Evolutionary conservation across 1,140 invertebrate species (phyloP).

Genomic region (Drosophila neocordata): DNA sequence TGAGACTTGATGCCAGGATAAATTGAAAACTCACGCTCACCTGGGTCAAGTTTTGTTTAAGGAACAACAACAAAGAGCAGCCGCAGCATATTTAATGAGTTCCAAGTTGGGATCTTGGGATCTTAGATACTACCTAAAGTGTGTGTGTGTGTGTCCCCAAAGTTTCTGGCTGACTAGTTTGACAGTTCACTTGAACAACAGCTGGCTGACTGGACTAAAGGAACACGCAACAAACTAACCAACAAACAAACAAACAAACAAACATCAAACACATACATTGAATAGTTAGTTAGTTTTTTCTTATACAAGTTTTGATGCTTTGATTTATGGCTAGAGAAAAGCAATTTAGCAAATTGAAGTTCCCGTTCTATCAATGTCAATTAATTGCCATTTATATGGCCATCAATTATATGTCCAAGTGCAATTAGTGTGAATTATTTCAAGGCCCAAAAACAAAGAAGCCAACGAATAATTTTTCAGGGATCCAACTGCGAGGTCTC

Average conservation of each 20-base stretch:
- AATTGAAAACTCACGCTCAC: slow-evolving; percentile 49
- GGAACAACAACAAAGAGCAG: not conserved
- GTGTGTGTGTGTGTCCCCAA: slow-evolving; percentile 22
- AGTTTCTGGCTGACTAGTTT: slow-evolving; percentile 57
- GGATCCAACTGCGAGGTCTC: not conserved
- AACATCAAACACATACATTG: too few relatives aligned
- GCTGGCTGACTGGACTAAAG: not conserved
- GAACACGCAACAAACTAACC: slow-evolving; percentile 19
- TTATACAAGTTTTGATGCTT: slow-evolving; percentile 40
- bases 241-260: not conserved
- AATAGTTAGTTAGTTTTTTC: slow-evolving; percentile 10
- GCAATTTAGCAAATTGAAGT: slow-evolving; percentile 54
- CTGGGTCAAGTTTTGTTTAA: slow-evolving; percentile 29
- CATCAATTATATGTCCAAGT: slow-evolving; percentile 63
- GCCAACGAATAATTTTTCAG: not conserved
- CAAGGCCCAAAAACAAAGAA: not conserved
- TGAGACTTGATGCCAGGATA: slow-evolving; percentile 31
- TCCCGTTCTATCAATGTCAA: slow-evolving; percentile 68
- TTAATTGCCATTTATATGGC: slow-evolving; percentile 70
- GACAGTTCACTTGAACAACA: slow-evolving; percentile 40
- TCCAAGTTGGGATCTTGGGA: not conserved
- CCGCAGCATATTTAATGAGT: slow-evolving; percentile 53
- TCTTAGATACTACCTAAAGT: too few relatives aligned
- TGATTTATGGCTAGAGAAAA: slow-evolving; percentile 64
- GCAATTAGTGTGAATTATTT: slow-evolving; percentile 8